Evolutionary conservation across 2,113 vertebrate species (phyloP).

Genomic region (Cephalopholis sonnerati): DNA sequence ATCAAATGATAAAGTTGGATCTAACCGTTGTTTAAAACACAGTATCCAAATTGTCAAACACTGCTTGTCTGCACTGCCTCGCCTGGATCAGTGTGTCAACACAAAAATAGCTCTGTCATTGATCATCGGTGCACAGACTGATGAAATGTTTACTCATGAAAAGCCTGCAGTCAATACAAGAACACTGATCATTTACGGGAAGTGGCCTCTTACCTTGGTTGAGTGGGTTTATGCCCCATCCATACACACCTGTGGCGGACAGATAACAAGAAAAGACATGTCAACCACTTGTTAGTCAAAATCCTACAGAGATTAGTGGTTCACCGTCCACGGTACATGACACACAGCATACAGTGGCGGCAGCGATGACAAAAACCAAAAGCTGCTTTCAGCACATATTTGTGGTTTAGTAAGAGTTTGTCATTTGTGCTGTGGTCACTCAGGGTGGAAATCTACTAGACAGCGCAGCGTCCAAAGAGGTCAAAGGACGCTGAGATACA

Average conservation of each 20-base stretch:
- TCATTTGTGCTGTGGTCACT: conserved; percentile 43
- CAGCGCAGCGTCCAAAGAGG: conserved; percentile 8
- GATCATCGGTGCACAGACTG: background rate
- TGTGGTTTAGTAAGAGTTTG: conserved; percentile 58
- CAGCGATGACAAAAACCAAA: conserved; percentile 21
- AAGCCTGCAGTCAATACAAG: background rate
- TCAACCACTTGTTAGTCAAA: background rate
- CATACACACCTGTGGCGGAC: conserved; percentile 64
- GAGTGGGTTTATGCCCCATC: conserved; percentile 67
- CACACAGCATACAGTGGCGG: background rate
- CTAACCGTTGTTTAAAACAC: too few relatives aligned
- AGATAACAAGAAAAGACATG: conserved; percentile 4
- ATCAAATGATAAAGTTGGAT: too few relatives aligned
- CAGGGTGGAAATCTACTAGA: conserved; percentile 60
- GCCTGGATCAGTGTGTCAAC: conserved; percentile 35
- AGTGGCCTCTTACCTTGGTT: conserved; percentile 67
- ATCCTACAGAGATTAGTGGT: background rate
- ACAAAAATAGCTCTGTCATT: background rate
- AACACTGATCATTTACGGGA: background rate
- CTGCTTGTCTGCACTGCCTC: background rate
- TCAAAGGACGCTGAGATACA: conserved; percentile 35
- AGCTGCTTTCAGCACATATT: conserved; percentile 41
- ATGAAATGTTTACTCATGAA: conserved; percentile 35
- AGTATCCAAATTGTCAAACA: background rate
- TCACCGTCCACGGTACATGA: conserved; percentile 6